A percentile compares a stretch with the other conserved stretches of the same genome.
phyloP scores from a whole-genome alignment of 2,888 invertebrate species.

The Chorisops tibialis region DNA sequence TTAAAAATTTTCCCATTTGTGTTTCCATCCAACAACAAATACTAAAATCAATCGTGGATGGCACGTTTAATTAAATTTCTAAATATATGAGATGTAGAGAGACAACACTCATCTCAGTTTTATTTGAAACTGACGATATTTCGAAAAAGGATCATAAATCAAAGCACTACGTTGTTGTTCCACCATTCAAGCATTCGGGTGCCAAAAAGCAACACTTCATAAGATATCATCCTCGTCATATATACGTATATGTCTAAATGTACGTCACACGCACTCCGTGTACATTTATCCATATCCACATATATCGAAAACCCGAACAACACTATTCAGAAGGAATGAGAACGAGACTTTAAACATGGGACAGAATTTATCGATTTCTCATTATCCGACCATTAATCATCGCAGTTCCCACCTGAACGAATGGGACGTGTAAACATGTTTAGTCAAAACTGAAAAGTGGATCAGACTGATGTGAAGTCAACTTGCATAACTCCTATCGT shows the following conservation, averaged over 20 bases:
- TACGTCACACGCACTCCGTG: background rate
- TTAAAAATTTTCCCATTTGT: too few relatives aligned
- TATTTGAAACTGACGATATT: background rate
- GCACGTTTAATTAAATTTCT: too few relatives aligned
- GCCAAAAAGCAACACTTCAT: conserved; percentile 12
- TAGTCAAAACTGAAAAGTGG: conserved; percentile 23
- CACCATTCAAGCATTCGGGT: conserved; percentile 20
- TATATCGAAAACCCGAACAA: too few relatives aligned
- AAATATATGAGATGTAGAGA: too few relatives aligned
- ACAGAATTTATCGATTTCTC: conserved; percentile 29
- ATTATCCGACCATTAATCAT: conserved; percentile 31
- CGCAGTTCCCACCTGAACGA: conserved; percentile 24
- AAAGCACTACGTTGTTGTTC: conserved; percentile 17
- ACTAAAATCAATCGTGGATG: too few relatives aligned
- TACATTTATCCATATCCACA: background rate
- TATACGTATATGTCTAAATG: too few relatives aligned
- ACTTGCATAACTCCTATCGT: background rate
- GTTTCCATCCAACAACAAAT: too few relatives aligned
- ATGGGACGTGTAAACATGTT: conserved; percentile 22
- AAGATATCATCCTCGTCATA: background rate
- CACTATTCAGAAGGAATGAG: background rate
- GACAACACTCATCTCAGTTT: too few relatives aligned
- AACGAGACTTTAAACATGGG: background rate
- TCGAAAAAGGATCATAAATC: conserved; percentile 28
- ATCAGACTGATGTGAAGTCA: conserved; percentile 18